These are phyloP conservation scores for Chunga burmeisteri DNA, from an alignment of 2,113 vertebrate genomes.

Conservation along the genomic window DNA sequence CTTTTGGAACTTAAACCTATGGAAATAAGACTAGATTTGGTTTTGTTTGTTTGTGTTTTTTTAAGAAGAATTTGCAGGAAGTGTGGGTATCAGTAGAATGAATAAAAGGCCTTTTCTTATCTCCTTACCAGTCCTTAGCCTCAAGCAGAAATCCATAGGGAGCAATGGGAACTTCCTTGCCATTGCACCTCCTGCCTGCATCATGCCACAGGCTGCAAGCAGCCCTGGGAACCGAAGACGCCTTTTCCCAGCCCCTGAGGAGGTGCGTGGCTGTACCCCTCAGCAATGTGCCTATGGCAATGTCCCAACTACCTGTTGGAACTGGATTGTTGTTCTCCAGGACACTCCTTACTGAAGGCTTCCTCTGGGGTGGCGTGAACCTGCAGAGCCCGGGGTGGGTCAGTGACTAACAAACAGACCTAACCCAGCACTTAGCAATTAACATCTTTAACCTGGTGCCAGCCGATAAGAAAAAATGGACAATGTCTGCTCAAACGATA, in stretches of 20 bases:
- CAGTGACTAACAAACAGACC: neutral
- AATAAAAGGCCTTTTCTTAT: neutral
- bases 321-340: neutral
- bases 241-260: neutral
- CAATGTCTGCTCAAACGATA: neutral
- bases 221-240: neutral
- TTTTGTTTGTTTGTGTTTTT: neutral
- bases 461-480: neutral
- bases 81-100: neutral
- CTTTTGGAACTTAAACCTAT: neutral
- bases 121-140: neutral
- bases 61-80: neutral
- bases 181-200: neutral
- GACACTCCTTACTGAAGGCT: neutral
- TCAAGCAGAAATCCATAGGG: neutral
- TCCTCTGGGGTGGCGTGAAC: rapidly evolving
- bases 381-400: neutral
- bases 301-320: neutral
- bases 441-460: neutral
- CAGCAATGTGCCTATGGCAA: neutral
- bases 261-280: neutral
- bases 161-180: neutral
- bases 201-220: neutral
- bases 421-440: neutral
- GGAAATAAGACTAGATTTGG: neutral